phyloP scores from a whole-genome alignment of 2,888 invertebrate species.

The Caenorhabditis sp. region DNA sequence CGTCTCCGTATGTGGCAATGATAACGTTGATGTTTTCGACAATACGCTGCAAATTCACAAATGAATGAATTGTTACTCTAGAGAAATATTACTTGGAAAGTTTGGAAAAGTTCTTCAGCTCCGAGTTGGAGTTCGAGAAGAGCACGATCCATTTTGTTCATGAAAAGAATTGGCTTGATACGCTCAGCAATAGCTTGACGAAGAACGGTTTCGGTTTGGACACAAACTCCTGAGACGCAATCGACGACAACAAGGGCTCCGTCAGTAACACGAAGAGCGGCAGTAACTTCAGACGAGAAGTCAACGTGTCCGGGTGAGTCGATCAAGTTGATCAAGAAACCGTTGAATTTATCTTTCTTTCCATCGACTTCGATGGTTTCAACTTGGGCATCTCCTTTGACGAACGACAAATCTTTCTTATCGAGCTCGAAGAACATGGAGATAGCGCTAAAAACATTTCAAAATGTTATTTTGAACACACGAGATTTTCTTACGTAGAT shows the following conservation, averaged over 20 bases:
- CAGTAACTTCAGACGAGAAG: constrained; percentile 94
- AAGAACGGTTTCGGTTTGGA: constrained; percentile 98
- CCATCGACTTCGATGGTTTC: constrained; percentile 55
- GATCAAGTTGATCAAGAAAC: constrained; percentile 99
- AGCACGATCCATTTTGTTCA: constrained; percentile 99
- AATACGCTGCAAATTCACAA: constrained; percentile 79
- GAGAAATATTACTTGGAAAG: constrained; percentile 77
- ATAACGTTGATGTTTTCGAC: constrained; percentile 99
- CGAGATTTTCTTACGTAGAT: constrained; percentile 93
- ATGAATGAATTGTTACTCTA: neutral
- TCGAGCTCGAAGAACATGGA: constrained; percentile 98
- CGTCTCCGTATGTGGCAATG: constrained; percentile 97
- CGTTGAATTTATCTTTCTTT: constrained; percentile 83
- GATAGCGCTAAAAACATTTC: constrained; percentile 81
- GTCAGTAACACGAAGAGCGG: constrained; percentile 98
- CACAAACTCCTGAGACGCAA: constrained; percentile 99
- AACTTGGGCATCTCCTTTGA: constrained; percentile 75
- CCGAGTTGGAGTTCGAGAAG: constrained; percentile 94
- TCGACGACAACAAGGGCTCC: constrained; percentile 99
- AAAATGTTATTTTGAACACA: neutral
- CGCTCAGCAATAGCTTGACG: constrained; percentile 99
- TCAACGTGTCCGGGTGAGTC: constrained; percentile 99
- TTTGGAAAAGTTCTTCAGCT: constrained; percentile 92
- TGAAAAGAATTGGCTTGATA: constrained; percentile 99
- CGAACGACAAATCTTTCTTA: constrained; percentile 91